Percentiles rank a stretch among this genome's conserved stretches.
These are phyloP conservation scores for Rhynchophorus ferrugineus DNA, from an alignment of 1,140 invertebrate species.

Conservation along the genomic window DNA sequence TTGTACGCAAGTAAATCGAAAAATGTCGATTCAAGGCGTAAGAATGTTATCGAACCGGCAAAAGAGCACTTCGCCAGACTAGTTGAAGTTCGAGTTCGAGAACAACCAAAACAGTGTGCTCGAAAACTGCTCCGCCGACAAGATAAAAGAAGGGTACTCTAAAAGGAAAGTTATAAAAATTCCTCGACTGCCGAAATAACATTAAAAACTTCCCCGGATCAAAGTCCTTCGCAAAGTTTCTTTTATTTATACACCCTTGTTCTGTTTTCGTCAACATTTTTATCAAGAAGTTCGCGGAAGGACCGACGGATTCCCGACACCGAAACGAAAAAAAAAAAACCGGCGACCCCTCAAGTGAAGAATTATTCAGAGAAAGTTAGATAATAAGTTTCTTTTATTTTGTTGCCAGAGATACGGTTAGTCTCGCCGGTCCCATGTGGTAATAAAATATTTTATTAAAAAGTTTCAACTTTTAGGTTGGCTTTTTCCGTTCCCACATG, in stretches of 20 bases:
- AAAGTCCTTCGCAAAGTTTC: slow-evolving; percentile 5
- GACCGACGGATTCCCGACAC: neutral
- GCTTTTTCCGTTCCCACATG: neutral
- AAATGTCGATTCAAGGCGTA: too few species aligned
- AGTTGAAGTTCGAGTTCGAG: too few species aligned
- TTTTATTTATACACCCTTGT: slow-evolving; percentile 9
- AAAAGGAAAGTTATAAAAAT: slow-evolving; percentile 9
- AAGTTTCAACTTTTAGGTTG: slow-evolving; percentile 1
- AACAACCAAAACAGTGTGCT: slow-evolving; percentile 1
- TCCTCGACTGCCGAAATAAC: slow-evolving; percentile 3
- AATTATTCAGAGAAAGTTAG: slow-evolving; percentile 6
- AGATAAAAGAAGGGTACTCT: neutral
- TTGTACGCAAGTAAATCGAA: too few species aligned
- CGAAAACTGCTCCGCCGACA: neutral
- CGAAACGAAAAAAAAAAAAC: neutral
- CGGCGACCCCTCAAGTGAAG: neutral
- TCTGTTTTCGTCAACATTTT: slow-evolving; percentile 9
- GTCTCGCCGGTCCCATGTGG: slow-evolving; percentile 1
- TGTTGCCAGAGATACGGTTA: neutral
- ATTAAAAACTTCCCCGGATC: slow-evolving; percentile 8
- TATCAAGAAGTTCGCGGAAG: neutral
- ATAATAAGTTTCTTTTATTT: slow-evolving; percentile 10
- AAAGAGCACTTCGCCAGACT: too few species aligned
- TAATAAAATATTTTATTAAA: slow-evolving; percentile 8
- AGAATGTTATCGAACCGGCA: too few species aligned